Conservation (phyloP, 2,797 vertebrate genomes). For the Chrysocyon brachyurus region DNA sequence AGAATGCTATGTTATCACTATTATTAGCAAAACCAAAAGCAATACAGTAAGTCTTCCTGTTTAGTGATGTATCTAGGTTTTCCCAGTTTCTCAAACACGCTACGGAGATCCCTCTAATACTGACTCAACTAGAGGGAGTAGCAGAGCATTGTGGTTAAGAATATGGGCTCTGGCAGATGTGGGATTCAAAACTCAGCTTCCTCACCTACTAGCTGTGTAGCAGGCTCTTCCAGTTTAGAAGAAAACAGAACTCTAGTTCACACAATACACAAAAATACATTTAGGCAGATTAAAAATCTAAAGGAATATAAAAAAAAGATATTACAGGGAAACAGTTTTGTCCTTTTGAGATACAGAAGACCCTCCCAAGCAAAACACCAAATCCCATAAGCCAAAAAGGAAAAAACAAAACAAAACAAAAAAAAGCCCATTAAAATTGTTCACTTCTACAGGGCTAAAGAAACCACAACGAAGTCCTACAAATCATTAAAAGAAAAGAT, state of each 20-base stretch:
- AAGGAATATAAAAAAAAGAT: neutral
- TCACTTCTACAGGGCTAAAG: neutral
- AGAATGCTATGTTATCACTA: neutral
- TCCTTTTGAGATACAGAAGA: neutral
- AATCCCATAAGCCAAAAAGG: neutral
- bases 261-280: neutral
- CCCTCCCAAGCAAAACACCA: constrained; percentile 13
- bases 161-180: neutral
- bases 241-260: constrained; percentile 33
- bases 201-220: neutral
- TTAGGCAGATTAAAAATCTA: neutral
- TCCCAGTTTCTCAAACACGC: neutral
- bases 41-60: neutral
- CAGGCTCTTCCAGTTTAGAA: neutral
- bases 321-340: constrained; percentile 15
- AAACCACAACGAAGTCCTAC: neutral
- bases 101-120: neutral
- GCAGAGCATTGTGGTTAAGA: neutral
- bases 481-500: constrained; percentile 30
- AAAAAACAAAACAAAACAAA: too few species aligned
- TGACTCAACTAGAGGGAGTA: neutral
- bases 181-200: constrained; percentile 5
- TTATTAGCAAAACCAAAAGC: neutral
- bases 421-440: neutral
- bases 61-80: neutral